Evolutionary conservation across 2,888 invertebrate genomes (phyloP), one percentile per base, ranked within the genome.

Genomic region (Acanthosepion lycidas): DNA sequence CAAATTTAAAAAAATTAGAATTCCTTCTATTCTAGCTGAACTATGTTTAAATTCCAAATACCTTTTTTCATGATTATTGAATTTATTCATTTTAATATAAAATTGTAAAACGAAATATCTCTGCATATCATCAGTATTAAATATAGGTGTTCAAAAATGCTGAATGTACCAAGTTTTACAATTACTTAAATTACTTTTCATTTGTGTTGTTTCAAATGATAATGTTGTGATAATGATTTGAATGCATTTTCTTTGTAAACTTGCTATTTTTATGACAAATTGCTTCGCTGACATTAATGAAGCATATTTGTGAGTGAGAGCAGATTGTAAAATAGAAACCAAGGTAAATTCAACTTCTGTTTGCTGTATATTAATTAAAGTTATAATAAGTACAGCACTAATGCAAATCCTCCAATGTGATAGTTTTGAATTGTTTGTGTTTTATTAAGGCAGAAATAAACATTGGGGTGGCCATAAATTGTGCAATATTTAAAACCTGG

Each of bases 331-430:
- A 78, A 78, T n/a, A 23, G 26, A 59, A 20, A n/a, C n/a, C 20
- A 23, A n/a, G 78, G n/a, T 78, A 78, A 78, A 33, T 78, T 78
- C 59, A 23, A 59, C 20, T 59, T 59, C 20, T 23, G 23, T 23
- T 59, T 59, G 59, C 59, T 59, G 59, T 6, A 59, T 59, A 59
- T 59, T 55, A 55, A 55, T 55, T 78, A 15, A 78, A 78, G 15
- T 33, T 78, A 78, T 78, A 78, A 78, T 78, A 78, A 33, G 78
- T 78, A 78, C 78, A 78, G 78, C 78, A 78, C 78, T 78, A 78
- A 33, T 33, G 78, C 78, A 78, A 78, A 78, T 78, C 78, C n/a
- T 78, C 78, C 78, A 33, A 78, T 78, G 78, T 78, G 78, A 78
- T 78, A 78, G 78, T 78, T 78, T 78, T n/a, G 33, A 78, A 78